Evolutionary conservation across 2,888 invertebrate species (phyloP), one percentile per base, ranked within the genome.

Genomic region (Habroteleia sp.): DNA sequence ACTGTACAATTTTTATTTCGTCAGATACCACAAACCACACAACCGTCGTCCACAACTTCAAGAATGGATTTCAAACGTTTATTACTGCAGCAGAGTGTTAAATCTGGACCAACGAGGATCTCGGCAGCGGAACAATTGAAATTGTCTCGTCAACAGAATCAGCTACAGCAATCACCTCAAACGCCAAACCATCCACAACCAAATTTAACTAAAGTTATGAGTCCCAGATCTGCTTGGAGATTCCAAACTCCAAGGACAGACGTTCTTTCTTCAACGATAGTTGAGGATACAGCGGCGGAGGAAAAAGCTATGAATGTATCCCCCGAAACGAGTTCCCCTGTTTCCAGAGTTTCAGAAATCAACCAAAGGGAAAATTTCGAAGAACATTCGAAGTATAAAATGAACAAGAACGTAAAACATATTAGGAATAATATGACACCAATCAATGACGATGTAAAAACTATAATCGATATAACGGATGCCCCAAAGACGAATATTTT

Each of bases 191-290:
- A 73, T 5, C 83, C 79, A 3, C 84, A 81, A 17, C 75, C 76
- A 0, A 80, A 84, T 0, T 63, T 87, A 10, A 79, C 91, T 0
- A 94, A 94, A 84, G 89, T 94, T 46, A 88, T 93, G 29, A 93
- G 93, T 56, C 93, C 93, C 0, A 91, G 93, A 75, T 93, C 94
- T 0, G 92, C 92, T 72, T 94, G 94, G 94, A 90, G 93, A 76
- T 93, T 94, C 82, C 91, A 93, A 27, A 93, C 92, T 78, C 94
- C 93, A 0, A 90, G 95, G 81, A 95, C 94, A 13, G 95, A 96
- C 83, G 95, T 96, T 52, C 91, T 96, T 83, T 95, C 96, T 33
- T 94, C 94, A 39, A 95, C 96, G 63, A 96, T 96, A 87, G 93
- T 93, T 31, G 96, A 96, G 90, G 96, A 94, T 79, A 93, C 94